phyloP scores from a whole-genome alignment of 2,888 invertebrate species.

The Dinocampus coccinellae region DNA sequence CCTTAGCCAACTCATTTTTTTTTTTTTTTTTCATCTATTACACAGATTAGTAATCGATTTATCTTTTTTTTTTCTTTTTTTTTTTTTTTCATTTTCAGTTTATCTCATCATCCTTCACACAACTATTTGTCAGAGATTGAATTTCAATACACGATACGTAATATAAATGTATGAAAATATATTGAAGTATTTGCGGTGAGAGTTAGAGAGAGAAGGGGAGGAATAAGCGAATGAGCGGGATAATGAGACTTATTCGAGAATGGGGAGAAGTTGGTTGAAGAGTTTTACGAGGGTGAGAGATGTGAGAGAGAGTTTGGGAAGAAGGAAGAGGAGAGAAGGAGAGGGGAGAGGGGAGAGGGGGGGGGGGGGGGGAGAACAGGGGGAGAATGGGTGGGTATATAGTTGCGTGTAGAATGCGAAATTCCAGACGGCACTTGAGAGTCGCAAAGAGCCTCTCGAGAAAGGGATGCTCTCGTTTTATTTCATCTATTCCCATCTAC shows the following conservation, averaged over 20 bases:
- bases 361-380: background rate
- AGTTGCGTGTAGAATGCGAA: conserved; percentile 55
- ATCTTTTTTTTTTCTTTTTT: no score
- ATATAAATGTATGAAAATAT: background rate
- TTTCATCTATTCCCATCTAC: background rate
- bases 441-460: background rate
- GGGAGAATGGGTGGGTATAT: background rate
- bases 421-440: conserved; percentile 43
- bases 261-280: background rate
- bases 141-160: no score
- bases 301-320: no score
- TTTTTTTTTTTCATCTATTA: background rate
- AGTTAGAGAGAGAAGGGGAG: background rate
- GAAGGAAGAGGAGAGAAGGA: no score
- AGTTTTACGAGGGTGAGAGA: no score
- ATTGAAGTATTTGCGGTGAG: background rate
- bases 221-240: background rate
- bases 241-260: background rate
- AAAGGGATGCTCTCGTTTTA: conserved; percentile 4
- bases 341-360: background rate
- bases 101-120: no score
- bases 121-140: conserved; percentile 7
- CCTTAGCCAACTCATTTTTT: no score
- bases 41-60: no score
- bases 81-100: no score